Conservation (phyloP, 1,140 invertebrate genomes). For the Megalopta genalis region DNA sequence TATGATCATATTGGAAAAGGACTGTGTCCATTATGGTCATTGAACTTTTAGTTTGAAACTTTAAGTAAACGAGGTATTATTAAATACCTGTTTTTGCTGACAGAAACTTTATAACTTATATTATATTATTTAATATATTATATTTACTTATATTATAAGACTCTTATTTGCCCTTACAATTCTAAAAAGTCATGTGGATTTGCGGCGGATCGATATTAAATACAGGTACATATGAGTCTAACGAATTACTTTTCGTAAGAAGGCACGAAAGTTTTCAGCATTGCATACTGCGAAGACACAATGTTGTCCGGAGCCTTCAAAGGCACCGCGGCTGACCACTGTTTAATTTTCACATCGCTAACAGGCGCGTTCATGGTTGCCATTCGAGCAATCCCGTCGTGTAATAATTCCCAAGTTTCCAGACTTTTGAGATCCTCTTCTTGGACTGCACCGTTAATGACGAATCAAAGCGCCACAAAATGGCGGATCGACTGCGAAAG, state of each 20-base stretch:
- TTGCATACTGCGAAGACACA: constrained; percentile 39
- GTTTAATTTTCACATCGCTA: constrained; percentile 8
- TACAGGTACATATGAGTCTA: neutral
- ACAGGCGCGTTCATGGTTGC: constrained; percentile 11
- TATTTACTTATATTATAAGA: no score
- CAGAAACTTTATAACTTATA: no score
- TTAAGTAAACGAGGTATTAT: no score
- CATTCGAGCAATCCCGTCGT: neutral
- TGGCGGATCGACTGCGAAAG: neutral
- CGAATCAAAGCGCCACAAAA: neutral
- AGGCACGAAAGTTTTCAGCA: constrained; percentile 37
- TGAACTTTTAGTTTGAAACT: no score
- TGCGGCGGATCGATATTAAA: no score
- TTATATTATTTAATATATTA: no score
- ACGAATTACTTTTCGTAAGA: constrained; percentile 55
- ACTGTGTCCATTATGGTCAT: no score
- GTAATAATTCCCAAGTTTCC: neutral
- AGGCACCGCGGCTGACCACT: constrained; percentile 36
- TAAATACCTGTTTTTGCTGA: no score
- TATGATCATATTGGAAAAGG: no score
- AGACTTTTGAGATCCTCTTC: neutral
- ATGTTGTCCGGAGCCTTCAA: constrained; percentile 48
- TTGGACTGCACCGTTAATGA: no score
- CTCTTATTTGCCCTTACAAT: no score
- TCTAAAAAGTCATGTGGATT: no score